Conservation (phyloP, 2,888 invertebrate species). For the Dyspetes luteomarginatus region DNA sequence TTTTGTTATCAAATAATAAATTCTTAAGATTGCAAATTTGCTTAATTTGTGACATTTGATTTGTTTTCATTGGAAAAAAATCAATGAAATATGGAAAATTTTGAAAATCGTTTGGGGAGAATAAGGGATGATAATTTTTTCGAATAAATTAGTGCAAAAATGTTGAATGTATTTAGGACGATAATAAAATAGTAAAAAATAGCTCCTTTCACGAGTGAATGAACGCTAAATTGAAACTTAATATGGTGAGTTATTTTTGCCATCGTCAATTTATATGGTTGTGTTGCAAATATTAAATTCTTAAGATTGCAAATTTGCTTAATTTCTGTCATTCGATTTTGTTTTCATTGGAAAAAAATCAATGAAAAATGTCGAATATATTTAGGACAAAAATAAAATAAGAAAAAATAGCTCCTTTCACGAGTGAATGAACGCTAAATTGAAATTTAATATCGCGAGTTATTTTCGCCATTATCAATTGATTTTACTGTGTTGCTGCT, state of each 20-base stretch:
- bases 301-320: too few relatives aligned
- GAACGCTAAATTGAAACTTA: neutral
- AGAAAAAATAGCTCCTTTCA: too few relatives aligned
- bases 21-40: too few relatives aligned
- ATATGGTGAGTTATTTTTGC: neutral
- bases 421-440: slow-evolving; percentile 8
- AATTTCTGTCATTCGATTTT: neutral
- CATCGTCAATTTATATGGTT: slow-evolving; percentile 15
- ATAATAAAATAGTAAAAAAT: neutral
- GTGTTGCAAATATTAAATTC: neutral
- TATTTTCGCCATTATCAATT: slow-evolving; percentile 1
- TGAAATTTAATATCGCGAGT: too few relatives aligned
- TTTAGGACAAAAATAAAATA: neutral
- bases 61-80: neutral
- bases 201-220: neutral
- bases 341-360: neutral
- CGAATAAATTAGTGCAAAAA: too few relatives aligned
- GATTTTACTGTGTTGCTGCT: neutral
- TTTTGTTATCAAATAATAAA: slow-evolving; percentile 1
- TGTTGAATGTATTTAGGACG: neutral
- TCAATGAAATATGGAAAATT: too few relatives aligned
- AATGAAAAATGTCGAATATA: neutral
- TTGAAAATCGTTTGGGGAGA: too few relatives aligned
- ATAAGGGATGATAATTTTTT: too few relatives aligned
- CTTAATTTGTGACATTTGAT: too few relatives aligned